These are phyloP conservation scores for Cynopterus brachyotis DNA, from an alignment of 2,113 vertebrate species.

Conservation along the genomic window DNA sequence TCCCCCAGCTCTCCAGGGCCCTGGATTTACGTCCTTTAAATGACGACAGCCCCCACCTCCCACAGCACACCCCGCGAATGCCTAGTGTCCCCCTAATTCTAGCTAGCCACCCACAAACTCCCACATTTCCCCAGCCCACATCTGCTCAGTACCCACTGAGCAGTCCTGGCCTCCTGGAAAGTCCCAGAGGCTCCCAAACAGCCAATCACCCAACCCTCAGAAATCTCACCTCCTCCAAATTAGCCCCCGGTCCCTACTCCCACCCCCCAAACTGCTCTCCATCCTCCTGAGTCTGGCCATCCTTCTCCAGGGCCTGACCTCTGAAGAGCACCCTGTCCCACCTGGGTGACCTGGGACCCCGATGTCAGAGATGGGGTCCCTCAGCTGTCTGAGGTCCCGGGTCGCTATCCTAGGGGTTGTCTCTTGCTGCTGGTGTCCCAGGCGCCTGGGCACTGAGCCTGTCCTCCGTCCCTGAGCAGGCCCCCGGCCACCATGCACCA, in stretches of 20 bases:
- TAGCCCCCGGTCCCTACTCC: not conserved
- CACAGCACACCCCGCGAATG: rapidly evolving
- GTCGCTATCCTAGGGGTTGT: rapidly evolving
- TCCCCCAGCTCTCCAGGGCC: not conserved
- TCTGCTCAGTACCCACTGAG: not conserved
- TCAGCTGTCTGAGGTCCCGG: not conserved
- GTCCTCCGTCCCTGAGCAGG: not conserved
- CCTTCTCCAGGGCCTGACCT: rapidly evolving
- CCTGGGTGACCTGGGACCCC: not conserved
- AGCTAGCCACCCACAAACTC: not conserved
- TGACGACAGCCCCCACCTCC: not conserved
- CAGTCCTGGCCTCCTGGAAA: not conserved
- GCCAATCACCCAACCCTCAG: not conserved
- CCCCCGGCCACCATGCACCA: slow-evolving; percentile 51
- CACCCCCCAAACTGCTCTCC: rapidly evolving
- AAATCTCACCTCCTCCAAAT: not conserved
- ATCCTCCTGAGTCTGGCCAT: rapidly evolving
- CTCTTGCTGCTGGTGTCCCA: rapidly evolving
- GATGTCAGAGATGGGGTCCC: rapidly evolving
- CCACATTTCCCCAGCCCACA: not conserved
- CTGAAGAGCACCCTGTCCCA: not conserved
- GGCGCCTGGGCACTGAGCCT: not conserved
- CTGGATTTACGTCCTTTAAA: not conserved
- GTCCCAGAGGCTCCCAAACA: not conserved
- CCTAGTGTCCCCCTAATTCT: too few relatives aligned